Percentiles rank a stretch among this genome's conserved stretches.
Conservation (phyloP, 2,888 invertebrate species). For the Euclidia mi region DNA sequence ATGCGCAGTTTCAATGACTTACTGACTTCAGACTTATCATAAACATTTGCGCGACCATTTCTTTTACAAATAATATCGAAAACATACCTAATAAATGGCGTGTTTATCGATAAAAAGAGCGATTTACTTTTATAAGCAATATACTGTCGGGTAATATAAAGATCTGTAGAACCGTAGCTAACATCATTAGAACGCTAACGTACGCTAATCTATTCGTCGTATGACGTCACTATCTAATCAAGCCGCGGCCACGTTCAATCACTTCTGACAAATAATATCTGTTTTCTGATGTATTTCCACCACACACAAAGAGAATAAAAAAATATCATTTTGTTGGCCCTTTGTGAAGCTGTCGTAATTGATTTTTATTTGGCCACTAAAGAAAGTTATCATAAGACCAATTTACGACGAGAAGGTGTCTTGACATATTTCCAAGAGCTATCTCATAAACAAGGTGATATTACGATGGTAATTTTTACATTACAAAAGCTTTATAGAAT, state of each 20-base stretch:
- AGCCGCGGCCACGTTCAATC: conserved; percentile 20
- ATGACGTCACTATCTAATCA: conserved; percentile 23
- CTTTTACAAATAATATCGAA: no score
- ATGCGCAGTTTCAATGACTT: no score
- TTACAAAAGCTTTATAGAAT: no score
- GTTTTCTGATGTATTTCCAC: conserved; percentile 14
- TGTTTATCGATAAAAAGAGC: no score
- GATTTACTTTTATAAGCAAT: neutral
- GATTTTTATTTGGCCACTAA: conserved; percentile 4
- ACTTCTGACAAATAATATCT: conserved; percentile 17
- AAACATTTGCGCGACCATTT: no score
- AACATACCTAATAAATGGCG: no score
- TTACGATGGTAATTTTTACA: no score
- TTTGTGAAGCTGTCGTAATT: neutral
- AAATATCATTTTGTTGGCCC: conserved; percentile 3
- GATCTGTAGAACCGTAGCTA: conserved; percentile 7
- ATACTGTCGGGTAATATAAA: no score
- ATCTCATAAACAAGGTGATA: no score
- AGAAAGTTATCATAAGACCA: neutral
- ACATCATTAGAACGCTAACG: conserved; percentile 25
- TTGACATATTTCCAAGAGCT: no score
- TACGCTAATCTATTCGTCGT: conserved; percentile 27
- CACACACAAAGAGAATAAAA: conserved; percentile 3
- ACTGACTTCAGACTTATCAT: no score
- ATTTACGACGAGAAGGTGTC: neutral